phyloP scores from a whole-genome alignment of 1,140 invertebrate genomes.

The Panagrolaimus sp. region DNA sequence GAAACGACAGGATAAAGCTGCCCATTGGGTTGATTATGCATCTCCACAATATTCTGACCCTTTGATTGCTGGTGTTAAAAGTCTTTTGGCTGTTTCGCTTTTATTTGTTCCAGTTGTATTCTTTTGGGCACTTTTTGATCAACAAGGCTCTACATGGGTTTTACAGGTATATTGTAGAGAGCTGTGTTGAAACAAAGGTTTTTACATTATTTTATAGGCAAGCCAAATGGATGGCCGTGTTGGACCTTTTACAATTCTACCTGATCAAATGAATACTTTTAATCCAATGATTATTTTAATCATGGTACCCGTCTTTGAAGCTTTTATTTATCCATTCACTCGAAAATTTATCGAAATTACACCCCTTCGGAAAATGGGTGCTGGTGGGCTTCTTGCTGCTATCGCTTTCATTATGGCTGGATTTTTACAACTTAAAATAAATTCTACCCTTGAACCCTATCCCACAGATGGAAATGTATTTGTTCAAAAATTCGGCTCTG shows the following conservation, averaged over 20 bases:
- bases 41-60: slow-evolving; percentile 67
- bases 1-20: slow-evolving; percentile 20
- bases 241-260: slow-evolving; percentile 64
- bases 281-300: slow-evolving; percentile 54
- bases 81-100: slow-evolving; percentile 59
- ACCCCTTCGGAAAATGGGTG: slow-evolving; percentile 65
- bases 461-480: neutral
- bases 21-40: slow-evolving; percentile 73
- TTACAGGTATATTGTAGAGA: slow-evolving; percentile 61
- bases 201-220: too few species aligned
- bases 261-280: slow-evolving; percentile 77
- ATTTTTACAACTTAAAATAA: slow-evolving; percentile 29
- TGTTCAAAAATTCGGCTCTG: slow-evolving; percentile 7
- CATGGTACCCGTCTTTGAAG: slow-evolving; percentile 56
- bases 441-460: neutral
- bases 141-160: slow-evolving; percentile 63
- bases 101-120: slow-evolving; percentile 63
- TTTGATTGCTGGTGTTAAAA: slow-evolving; percentile 60
- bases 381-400: slow-evolving; percentile 39
- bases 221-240: slow-evolving; percentile 60
- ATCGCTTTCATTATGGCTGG: slow-evolving; percentile 44
- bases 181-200: too few species aligned
- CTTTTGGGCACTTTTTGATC: slow-evolving; percentile 66
- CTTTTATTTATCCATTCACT: slow-evolving; percentile 56
- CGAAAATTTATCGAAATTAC: slow-evolving; percentile 62